A percentile compares a stretch with the other conserved stretches of the same genome.
These are phyloP conservation scores for Hydropsyche betteni DNA, from an alignment of 2,888 invertebrate species.

Conservation along the genomic window DNA sequence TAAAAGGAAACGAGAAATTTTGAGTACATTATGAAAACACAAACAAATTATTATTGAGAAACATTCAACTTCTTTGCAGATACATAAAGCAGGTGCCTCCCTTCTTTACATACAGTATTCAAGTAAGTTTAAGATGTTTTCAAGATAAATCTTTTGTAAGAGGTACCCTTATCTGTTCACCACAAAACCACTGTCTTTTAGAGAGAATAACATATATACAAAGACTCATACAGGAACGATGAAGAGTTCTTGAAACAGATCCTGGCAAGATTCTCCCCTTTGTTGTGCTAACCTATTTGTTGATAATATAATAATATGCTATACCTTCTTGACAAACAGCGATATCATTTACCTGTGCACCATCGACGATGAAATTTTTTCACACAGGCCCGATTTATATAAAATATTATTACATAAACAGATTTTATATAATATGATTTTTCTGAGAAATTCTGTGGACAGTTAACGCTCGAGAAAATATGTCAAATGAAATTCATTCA, in stretches of 20 bases:
- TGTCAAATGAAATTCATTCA: conserved; percentile 16
- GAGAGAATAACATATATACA: conserved; percentile 44
- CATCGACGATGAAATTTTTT: conserved; percentile 14
- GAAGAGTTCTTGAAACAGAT: conserved; percentile 43
- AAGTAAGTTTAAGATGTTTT: conserved; percentile 43
- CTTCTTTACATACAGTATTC: conserved; percentile 40
- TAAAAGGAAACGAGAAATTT: background rate
- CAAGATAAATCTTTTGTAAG: conserved; percentile 42
- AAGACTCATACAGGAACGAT: conserved; percentile 43
- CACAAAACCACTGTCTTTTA: conserved; percentile 42
- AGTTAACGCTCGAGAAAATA: background rate
- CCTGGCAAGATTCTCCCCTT: conserved; percentile 40
- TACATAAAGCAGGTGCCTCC: conserved; percentile 36
- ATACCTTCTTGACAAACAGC: background rate
- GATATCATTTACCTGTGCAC: conserved; percentile 19
- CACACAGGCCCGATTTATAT: background rate
- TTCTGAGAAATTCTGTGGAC: background rate
- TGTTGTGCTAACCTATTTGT: conserved; percentile 36
- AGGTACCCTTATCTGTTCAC: conserved; percentile 42
- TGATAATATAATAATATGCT: conserved; percentile 39
- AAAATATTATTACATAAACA: conserved; percentile 9
- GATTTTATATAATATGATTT: background rate
- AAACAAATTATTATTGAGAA: background rate
- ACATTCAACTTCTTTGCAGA: background rate
- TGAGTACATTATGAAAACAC: too few relatives aligned